Evolutionary conservation across 2,888 invertebrate species (phyloP), one percentile per base, ranked within the genome.

Genomic region (Bembecia ichneumoniformis): DNA sequence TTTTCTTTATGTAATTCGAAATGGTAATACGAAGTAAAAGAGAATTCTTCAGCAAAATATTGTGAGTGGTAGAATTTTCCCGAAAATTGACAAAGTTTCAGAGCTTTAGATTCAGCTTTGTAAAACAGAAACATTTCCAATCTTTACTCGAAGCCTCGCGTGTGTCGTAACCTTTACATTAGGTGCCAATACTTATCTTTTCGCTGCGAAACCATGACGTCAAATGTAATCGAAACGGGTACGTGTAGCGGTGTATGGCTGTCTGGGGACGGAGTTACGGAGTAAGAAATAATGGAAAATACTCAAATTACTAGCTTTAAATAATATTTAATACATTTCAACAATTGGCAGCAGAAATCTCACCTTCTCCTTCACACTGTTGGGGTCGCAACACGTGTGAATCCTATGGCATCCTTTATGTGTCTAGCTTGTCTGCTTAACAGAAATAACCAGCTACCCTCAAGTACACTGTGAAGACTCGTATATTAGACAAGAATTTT

Each of bases 151-250:
- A 52, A 55, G 61, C 66, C 70, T 66, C 65, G 50, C 49, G 68
- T 57, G 73, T 55, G 63, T 66, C 68, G 64, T 70, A 72, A 73
- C 70, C 67, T 66, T 66, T 63, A 66, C 68, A 76, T 79, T 77
- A 76, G 68, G 59, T 73, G 66, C 64, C 68, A 70, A 77, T 77
- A 79, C 77, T 74, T 76, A 74, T 79, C 70, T 74, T 77, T 77
- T 76, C 76, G 68, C 68, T 66, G 62, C 58, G 60, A 66, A 61
- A 59, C 68, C 64, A 60, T 73, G 77, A 77, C 74, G 71, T 71
- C 73, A 71, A 28, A 62, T 70, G 76, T 78, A 78, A 78, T 77
- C 77, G 78, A 78, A 79, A 77, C 62, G 66, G 69, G 68, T 71
- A 71, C 64, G 66, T 60, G 64, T 63, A 66, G 57, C 64, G 60